Base-by-base conservation (phyloP, 2,113 vertebrate genomes). In the Microtus richardsoni region DNA sequence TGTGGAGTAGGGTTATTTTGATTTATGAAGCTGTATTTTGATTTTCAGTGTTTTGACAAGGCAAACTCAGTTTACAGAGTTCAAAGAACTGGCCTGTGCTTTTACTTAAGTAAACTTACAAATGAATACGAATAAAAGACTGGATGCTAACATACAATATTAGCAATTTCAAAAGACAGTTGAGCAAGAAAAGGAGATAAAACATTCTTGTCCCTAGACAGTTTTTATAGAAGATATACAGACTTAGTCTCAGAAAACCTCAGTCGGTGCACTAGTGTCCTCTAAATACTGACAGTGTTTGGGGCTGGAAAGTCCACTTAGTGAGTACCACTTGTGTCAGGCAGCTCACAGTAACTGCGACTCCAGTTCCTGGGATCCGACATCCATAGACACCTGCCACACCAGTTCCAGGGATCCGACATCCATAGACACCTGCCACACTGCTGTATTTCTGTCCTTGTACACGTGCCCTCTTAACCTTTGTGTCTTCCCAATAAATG, bases 21-120 rank as follows among this genome's bases (percentile, higher is more conserved):
- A 80, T 79, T 92, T 89, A 64, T 66, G 86, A 89, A 95, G 77
- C 49, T 11, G 54, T 11, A 11, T 85, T 80, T 95, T 89, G 30
- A 33, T 93, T 96, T 79, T 68, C 52, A 93, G 13, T 80, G 66
- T 71, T 24, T 83, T 62, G 33, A 39, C 19, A 89, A 36, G 33
- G 17, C 44, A 49, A 7, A 52, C 12, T 95, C 24, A 44, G 36
- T 82, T 84, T n/a, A 49, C 2, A 70, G 68, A 71, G 26, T 89
- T 91, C 28, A 88, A 96, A 94, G n/a, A 89, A 82, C 13, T 89
- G 70, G 36, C 30, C 71, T 77, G 49, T 16, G 24, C 70, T 93
- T 91, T 94, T 96, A 30, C 26, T 96, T 39, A 94, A 93, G 49
- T 93, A 71, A 93, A 92, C 11, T 68, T 86, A 58, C 11, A 80